Evolutionary conservation across 2,888 invertebrate species (phyloP), one percentile per base, ranked within the genome.

Genomic region (Ormyrus nitidulus): DNA sequence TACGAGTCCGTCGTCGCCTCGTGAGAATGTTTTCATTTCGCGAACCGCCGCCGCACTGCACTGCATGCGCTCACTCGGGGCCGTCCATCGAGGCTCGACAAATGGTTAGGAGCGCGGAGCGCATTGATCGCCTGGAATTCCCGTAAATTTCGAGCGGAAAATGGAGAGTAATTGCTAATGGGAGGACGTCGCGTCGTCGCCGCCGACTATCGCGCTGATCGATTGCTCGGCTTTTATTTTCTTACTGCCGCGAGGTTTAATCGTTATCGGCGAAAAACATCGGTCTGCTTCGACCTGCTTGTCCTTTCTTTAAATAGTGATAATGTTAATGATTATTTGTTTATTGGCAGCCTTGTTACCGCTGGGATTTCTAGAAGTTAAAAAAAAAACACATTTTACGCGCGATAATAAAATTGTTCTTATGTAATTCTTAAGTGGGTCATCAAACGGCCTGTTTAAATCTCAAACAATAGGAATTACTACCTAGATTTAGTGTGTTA

Each of bases 11-110:
- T 19, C 54, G 54, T 46, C 48, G 51, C 10, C 69, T n/a, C 69
- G 64, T 64, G 70, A 68, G 70, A 77, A 77, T 70, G 76, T 77
- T 70, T 77, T 70, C 70, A 58, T 70, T 56, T 5, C n/a, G 34
- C 51, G 46, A 2, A 13, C n/a, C 48, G 54, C 59, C 10, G 9
- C 2, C 19, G 34, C n/a, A 19, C 7, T 0, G 10, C 19, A 19
- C 19, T 1, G 19, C 46, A 6, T 46, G 64, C 62, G 53, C 19
- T 13, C 19, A 19, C 19, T 19, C 19, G 19, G 8, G 5, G 6
- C 9, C 48, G 73, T 46, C 64, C 54, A 19, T 19, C 7, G 19
- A 5, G 19, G 54, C 49, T 49, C 65, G 34, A 65, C 74, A 74
- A 74, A 65, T 65, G 65, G 65, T 56, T 9, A 51, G 19, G 53